Conservation (phyloP, 1,140 invertebrate species). For the Dryas iulia region DNA sequence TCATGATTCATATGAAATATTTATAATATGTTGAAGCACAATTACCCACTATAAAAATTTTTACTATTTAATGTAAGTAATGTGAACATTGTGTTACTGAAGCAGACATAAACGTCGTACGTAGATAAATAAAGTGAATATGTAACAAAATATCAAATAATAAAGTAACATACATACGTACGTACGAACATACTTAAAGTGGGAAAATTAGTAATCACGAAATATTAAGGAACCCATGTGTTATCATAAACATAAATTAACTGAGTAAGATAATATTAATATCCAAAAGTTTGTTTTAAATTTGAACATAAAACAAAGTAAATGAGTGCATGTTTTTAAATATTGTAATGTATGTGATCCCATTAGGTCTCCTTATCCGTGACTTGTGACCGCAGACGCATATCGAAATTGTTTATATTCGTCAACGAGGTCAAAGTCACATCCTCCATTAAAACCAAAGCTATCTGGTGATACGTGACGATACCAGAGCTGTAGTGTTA, state of each 20-base stretch:
- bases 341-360: neutral
- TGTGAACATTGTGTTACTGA: neutral
- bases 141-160: too few species aligned
- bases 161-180: too few species aligned
- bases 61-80: neutral
- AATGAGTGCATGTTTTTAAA: neutral
- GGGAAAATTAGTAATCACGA: too few species aligned
- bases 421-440: neutral
- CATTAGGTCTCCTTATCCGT: neutral
- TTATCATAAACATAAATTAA: too few species aligned
- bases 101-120: too few species aligned
- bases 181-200: too few species aligned
- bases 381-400: neutral
- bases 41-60: neutral
- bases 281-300: neutral
- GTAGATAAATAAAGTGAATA: too few species aligned
- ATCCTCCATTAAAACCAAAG: conserved; percentile 1
- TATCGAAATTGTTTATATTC: neutral
- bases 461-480: neutral
- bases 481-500: neutral
- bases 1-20: neutral
- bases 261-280: too few species aligned
- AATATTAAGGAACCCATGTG: too few species aligned
- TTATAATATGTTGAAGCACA: neutral
- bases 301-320: neutral